Conservation (phyloP, 2,888 invertebrate species). For the Frankliniella intonsa region DNA sequence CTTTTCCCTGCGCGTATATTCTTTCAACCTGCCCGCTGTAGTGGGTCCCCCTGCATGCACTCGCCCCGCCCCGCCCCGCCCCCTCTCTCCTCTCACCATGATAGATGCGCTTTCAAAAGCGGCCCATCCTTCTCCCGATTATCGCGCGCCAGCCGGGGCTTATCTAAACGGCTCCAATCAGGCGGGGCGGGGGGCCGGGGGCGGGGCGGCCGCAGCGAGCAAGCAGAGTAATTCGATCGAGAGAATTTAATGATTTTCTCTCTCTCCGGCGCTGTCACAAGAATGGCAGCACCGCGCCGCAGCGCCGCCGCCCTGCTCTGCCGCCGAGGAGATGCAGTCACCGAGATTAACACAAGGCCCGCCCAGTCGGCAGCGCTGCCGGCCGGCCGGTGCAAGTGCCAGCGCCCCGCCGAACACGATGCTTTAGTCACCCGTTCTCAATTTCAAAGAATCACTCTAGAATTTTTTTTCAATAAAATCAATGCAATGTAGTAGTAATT, state of each 20-base stretch:
- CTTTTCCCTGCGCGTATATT: not conserved
- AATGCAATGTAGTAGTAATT: not conserved
- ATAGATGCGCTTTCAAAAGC: slow-evolving; percentile 6
- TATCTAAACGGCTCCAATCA: slow-evolving; percentile 15
- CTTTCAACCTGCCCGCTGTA: not conserved
- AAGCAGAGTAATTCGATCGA: slow-evolving; percentile 13
- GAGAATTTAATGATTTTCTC: slow-evolving; percentile 20
- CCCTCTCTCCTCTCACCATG: not conserved
- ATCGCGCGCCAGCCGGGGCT: not conserved
- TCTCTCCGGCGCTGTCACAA: not conserved
- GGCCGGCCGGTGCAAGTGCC: not conserved
- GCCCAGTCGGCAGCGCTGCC: not conserved
- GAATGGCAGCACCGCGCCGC: not conserved
- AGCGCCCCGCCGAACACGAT: too few relatives aligned
- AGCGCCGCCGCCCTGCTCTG: not conserved
- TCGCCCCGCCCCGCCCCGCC: not conserved
- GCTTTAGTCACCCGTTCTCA: not conserved
- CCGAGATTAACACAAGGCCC: too few relatives aligned
- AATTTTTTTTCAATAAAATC: too few relatives aligned
- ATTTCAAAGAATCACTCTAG: not conserved
- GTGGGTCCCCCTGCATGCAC: too few relatives aligned
- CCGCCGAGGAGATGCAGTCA: too few relatives aligned
- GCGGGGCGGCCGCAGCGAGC: not conserved
- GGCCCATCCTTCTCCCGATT: not conserved
- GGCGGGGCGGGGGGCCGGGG: not conserved